Base-by-base conservation (phyloP, 2,797 vertebrate species). In the Adelosebastes latens region DNA sequence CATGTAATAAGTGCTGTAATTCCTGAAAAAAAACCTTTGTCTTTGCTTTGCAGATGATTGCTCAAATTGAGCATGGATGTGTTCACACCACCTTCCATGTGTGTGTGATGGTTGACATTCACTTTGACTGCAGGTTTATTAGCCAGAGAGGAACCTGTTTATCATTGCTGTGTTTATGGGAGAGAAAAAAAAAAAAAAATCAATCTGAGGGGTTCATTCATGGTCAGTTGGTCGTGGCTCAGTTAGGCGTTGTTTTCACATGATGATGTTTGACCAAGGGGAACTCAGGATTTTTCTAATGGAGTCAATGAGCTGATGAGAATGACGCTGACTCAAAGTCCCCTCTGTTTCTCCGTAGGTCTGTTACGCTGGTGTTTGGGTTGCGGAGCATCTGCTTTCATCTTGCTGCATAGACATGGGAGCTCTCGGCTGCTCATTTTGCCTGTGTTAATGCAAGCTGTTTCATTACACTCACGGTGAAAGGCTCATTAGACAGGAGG, bases 401-500 rank as follows among this genome's bases (percentile, higher is more conserved):
- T 92, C 91, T 91, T 82, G 86, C 87, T 92, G 88, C 84, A 81
- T 77, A 88, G 93, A 91, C 81, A 88, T 74, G 80, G 89, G 86
- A 86, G 90, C 88, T 91, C 88, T 90, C 52, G 85, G 91, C 87
- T 93, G 88, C 84, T 94, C 90, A 91, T 95, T 95, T 94, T 89
- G 89, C 82, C 88, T 73, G 77, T 93, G 94, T 93, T 95, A 92
- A 95, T 91, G 90, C 85, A 91, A 94, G 91, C 87, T 87, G 89
- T 94, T 95, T 94, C 91, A 93, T 94, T 93, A 92, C 67, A 76
- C 86, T 88, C 64, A 71, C 69, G 85, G 89, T 93, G 91, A 91
- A 90, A 86, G 91, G 91, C 93, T 95, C 93, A 94, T 96, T 95
- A 95, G 89, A 94, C 82, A 88, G 76, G 76, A 89, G 89, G 90